Evolutionary conservation across 2,797 vertebrate species (phyloP).

Genomic region (Florisuga fusca): DNA sequence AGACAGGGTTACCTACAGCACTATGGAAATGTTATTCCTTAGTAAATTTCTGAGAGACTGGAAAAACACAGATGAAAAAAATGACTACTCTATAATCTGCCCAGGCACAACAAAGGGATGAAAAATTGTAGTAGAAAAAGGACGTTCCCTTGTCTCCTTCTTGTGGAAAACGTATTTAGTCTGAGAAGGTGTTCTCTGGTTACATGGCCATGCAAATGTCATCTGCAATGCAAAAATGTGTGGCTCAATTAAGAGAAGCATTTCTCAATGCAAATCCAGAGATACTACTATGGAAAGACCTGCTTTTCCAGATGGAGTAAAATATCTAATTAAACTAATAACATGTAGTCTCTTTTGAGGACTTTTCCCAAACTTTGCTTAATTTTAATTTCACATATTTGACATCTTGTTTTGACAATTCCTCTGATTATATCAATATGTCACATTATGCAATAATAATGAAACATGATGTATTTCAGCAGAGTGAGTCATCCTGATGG

Average conservation of each 20-base stretch:
- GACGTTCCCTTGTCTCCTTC: background rate
- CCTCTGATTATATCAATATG: conserved; percentile 62
- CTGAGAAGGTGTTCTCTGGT: background rate
- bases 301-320: background rate
- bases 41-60: background rate
- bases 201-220: background rate
- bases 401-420: conserved; percentile 70
- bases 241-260: background rate
- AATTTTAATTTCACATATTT: conserved; percentile 56
- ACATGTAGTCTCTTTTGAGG: conserved; percentile 22
- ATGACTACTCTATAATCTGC: background rate
- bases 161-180: background rate
- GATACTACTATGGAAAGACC: background rate
- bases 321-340: conserved; percentile 46
- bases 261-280: background rate
- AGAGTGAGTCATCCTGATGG: conserved; percentile 52
- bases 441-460: conserved; percentile 67
- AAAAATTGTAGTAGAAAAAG: background rate
- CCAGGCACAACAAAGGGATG: background rate
- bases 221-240: background rate
- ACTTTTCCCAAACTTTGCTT: conserved; percentile 60
- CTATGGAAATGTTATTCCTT: background rate
- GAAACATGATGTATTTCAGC: conserved; percentile 55
- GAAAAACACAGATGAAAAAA: background rate
- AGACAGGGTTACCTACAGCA: background rate